phyloP scores from a whole-genome alignment of 2,797 vertebrate species.

The Heliangelus exortis region DNA sequence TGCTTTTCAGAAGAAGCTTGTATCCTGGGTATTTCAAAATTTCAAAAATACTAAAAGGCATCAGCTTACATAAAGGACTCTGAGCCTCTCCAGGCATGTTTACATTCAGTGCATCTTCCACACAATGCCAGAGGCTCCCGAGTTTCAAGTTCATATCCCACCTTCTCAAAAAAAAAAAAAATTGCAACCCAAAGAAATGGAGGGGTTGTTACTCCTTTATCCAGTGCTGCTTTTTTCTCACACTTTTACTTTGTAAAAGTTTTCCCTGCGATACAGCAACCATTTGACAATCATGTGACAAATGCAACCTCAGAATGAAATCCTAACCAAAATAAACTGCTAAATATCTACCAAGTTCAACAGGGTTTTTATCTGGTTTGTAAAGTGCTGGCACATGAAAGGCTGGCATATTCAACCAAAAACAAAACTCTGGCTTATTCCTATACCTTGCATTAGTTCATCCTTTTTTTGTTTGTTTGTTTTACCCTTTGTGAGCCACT shows the following conservation, averaged over 20 bases:
- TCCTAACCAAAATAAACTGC: neutral
- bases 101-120: neutral
- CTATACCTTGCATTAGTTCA: neutral
- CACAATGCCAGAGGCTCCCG: neutral
- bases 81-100: constrained; percentile 14
- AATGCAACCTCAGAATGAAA: neutral
- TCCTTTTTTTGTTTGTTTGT: no score
- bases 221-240: neutral
- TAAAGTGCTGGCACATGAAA: neutral
- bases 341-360: neutral
- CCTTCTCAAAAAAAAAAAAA: neutral
- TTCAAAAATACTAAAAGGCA: constrained; percentile 59
- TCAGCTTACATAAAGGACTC: constrained; percentile 41
- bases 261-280: neutral
- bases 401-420: neutral
- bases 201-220: neutral
- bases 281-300: neutral
- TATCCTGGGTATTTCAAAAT: constrained; percentile 53
- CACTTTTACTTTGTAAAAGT: neutral
- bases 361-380: neutral
- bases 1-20: constrained; percentile 21
- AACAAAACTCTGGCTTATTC: neutral
- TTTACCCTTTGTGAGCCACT: neutral
- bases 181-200: neutral
- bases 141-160: neutral